Evolutionary conservation across 2,113 vertebrate species (phyloP), one percentile per base, ranked within the genome.

Genomic region (Planiliza haematocheilus): DNA sequence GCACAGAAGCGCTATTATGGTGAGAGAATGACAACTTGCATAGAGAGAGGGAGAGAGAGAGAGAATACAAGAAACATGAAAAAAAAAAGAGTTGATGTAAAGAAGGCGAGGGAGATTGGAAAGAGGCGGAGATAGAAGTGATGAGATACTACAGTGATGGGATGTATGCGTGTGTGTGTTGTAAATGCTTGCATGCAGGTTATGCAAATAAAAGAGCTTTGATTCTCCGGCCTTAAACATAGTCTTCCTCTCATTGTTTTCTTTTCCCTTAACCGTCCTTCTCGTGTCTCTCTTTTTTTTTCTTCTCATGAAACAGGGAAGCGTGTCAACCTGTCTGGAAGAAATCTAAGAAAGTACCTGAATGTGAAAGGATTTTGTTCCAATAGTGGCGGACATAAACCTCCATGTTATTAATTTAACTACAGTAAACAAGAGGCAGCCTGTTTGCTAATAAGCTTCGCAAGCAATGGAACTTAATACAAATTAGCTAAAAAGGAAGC

Each of bases 11-110:
- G 70, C 85, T 82, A 86, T 88, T 88, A 89, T 72, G 71, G 86
- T 69, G 84, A 84, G 81, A 85, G 82, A 82, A 82, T 86, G 91
- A 90, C 87, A 91, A 89, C 71, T 68, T 71, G 81, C 72, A 77
- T 75, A 75, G 68, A 74, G 59, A 66, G 72, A 75, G 81, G 83
- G 83, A 75, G 73, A 75, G 70, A 74, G 59, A 66, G 72, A 75
- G 81, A 84, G 83, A 80, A 83, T 38, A 78, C 60, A 77, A 83
- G 74, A 70, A 53, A 81, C 48, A 68, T 51, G 46, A 58, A 20
- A 51, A 78, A 69, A 79, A 74, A 46, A 34, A 16, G 58, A 77
- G 81, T 53, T 71, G 83, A 85, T 79, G 74, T 86, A 85, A 86
- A 83, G 83, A 76, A 77, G 52, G 74, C 61, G 0, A 39, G 71